phyloP scores from a whole-genome alignment of 2,797 vertebrate genomes.

The Anabas testudineus region DNA sequence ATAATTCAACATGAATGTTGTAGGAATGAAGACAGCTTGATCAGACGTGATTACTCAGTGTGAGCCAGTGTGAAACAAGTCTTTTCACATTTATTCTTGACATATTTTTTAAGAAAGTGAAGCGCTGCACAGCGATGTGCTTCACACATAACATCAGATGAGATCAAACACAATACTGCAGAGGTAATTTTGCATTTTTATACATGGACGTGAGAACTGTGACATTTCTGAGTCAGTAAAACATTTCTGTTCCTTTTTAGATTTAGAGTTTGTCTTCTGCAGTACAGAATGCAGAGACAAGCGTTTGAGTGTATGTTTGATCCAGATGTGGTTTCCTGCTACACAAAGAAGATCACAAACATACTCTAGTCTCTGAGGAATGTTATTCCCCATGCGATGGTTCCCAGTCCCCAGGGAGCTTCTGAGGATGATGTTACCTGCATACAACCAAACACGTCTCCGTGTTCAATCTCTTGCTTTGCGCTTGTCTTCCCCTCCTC shows the following conservation, averaged over 20 bases:
- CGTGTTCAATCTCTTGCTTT: conserved; percentile 16
- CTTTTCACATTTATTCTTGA: no score
- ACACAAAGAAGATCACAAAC: not conserved
- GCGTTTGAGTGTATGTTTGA: conserved; percentile 3
- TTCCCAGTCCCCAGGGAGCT: conserved; percentile 43
- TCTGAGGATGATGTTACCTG: conserved; percentile 36
- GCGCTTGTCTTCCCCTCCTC: not conserved
- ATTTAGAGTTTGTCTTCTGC: no score
- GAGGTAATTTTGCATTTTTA: not conserved
- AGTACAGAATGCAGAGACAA: not conserved
- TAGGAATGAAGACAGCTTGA: no score
- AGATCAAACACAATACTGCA: no score
- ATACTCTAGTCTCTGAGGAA: not conserved
- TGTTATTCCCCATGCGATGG: not conserved
- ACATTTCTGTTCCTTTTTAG: not conserved
- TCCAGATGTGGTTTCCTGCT: conserved; percentile 15
- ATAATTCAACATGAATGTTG: no score
- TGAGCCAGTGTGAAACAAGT: no score
- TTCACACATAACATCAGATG: no score
- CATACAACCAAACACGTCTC: conserved; percentile 43
- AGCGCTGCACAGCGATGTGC: no score
- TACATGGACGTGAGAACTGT: not conserved
- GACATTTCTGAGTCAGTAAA: not conserved
- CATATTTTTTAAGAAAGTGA: not conserved
- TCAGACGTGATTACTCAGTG: no score